phyloP scores from a whole-genome alignment of 2,113 vertebrate species.

The Nannospalax galili region DNA sequence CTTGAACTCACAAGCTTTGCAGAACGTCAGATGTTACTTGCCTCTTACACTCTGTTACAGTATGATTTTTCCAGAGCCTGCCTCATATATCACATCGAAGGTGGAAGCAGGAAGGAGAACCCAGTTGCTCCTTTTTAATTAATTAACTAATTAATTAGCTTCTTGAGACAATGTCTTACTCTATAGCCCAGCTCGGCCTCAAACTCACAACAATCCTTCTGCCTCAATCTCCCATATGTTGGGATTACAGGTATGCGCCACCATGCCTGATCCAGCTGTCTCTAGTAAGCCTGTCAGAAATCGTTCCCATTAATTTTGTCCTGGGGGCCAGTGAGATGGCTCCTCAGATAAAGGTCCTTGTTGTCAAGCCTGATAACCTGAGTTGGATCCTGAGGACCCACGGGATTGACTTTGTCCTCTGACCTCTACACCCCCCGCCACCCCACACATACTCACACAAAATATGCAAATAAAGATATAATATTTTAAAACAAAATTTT shows the following conservation, averaged over 20 bases:
- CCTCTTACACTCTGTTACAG: background rate
- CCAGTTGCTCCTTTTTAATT: background rate
- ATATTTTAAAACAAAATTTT: background rate
- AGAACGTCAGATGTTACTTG: background rate
- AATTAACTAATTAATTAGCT: too few relatives aligned
- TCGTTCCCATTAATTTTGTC: background rate
- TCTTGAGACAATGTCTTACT: too few relatives aligned
- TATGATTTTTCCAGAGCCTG: conserved; percentile 53
- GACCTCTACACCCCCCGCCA: background rate
- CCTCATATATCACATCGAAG: background rate
- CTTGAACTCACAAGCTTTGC: background rate
- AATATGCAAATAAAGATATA: background rate
- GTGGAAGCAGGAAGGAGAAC: background rate
- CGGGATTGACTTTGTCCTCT: background rate
- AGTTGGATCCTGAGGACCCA: background rate
- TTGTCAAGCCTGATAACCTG: background rate
- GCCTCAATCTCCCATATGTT: background rate
- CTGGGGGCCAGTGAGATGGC: background rate
- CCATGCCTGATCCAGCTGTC: background rate
- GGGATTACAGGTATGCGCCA: background rate
- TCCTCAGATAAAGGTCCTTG: too few relatives aligned
- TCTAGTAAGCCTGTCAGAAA: background rate
- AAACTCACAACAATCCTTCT: background rate
- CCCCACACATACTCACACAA: background rate
- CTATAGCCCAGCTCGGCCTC: background rate